These are phyloP conservation scores for Glareola pratincola DNA, from an alignment of 2,113 vertebrate genomes.

Conservation along the genomic window DNA sequence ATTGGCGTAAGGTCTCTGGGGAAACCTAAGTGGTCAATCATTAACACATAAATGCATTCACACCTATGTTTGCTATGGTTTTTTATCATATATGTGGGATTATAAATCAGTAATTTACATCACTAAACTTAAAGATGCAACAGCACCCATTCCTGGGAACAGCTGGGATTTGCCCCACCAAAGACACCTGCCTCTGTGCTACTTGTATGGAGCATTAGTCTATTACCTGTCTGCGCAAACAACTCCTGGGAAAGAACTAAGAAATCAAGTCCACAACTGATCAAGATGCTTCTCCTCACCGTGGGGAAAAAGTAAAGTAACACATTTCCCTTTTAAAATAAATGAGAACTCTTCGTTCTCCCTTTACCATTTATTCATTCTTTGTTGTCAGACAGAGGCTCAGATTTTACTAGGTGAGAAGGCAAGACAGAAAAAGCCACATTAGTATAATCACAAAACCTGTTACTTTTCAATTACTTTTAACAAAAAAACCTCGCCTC, in stretches of 20 bases:
- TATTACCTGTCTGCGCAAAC: not conserved
- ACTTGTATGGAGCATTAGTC: accelerated
- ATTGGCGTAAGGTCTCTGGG: not conserved
- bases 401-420: not conserved
- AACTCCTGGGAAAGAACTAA: not conserved
- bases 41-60: not conserved
- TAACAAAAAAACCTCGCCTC: not conserved
- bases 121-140: not conserved
- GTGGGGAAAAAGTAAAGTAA: not conserved
- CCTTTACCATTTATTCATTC: not conserved
- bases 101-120: not conserved
- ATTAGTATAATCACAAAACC: not conserved
- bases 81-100: not conserved
- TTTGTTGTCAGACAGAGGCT: not conserved
- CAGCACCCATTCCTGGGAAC: not conserved
- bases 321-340: not conserved
- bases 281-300: not conserved
- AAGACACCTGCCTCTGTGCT: not conserved
- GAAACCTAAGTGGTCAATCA: not conserved
- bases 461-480: not conserved
- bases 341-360: not conserved
- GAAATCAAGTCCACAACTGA: not conserved
- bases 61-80: not conserved
- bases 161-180: not conserved
- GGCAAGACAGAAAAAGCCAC: not conserved